Base-by-base conservation (phyloP, 2,888 invertebrate genomes). In the Drosophila prolongata region DNA sequence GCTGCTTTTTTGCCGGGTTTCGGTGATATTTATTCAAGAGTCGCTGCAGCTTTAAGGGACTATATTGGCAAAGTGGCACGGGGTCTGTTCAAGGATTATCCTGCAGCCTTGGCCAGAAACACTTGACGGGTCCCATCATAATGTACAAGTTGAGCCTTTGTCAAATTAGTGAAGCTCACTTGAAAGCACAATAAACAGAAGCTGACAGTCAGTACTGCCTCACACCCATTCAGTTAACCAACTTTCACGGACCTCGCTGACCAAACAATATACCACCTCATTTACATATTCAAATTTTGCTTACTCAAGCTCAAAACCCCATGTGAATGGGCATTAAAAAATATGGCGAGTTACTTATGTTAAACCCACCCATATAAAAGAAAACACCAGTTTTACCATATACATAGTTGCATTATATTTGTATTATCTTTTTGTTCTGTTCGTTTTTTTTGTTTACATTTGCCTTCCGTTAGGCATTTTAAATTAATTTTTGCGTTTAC, bases 71-170 rank as follows among this genome's bases (percentile, higher is more conserved):
- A 13, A 35, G 16, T 37, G 16, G 9, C 16, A 38, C 16, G 38
- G 24, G 14, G 27, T 24, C 14, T 14, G 40, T 19, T 54, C 49
- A 10, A 30, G 42, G 30, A 40, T 38, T 30, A 52, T 53, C 49
- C 69, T 27, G 49, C 58, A 58, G 56, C 44, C 55, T 52, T 70
- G 37, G 68, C 73, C 71, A 75, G 75, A 53, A 70, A 65, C 88
- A 76, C 47, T 76, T 54, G 73, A 73, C 43, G 54, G 59, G 71
- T 6, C 60, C 44, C 67, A 66, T 75, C 56, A 71, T 87, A 89
- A 87, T 87, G 86, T 89, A 87, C 90, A 89, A 84, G 76, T 89
- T 87, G 87, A 90, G 82, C 89, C 90, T 87, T 87, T 90, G 88
- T 90, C 89, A 90, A 90, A 87, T 82, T 80, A 89, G 77, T 83